Base-by-base conservation (phyloP, 2,797 vertebrate genomes). In the Spheniscus humboldti region DNA sequence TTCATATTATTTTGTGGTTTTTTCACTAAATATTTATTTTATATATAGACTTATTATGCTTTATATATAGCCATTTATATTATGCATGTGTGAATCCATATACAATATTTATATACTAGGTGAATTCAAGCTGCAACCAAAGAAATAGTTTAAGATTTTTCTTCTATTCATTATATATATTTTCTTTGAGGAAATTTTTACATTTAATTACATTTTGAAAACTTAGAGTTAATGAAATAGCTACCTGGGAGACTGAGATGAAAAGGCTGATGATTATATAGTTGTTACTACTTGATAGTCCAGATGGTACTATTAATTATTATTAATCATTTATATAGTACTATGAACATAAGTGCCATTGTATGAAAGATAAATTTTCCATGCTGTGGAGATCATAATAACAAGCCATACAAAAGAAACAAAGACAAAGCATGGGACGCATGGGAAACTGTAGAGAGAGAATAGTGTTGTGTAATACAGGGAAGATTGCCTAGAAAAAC, bases 231-330 rank as follows among this genome's bases (percentile, higher is more conserved):
- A 59, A 89, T 71, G 10, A 68, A 86, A 73, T 37, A 79, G 28
- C 33, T 76, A 6, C 63, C 33, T 47, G 13, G 22, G n/a, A 82
- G 13, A 60, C 39, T 73, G 25, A 71, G 17, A 72, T 55, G 9
- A 92, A 85, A 93, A 71, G 16, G 19, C 33, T 72, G 68, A 72
- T 90, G 53, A 79, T 83, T 83, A 91, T 69, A 80, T 22, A 87
- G 41, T 57, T 91, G 53, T 41, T 88, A 66, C 24, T 88, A 27
- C 20, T 66, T 82, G 41, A 66, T 93, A 92, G 14, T 83, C 68
- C 90, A 96, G 84, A 86, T 92, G 84, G 68, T 86, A 56, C 39
- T 68, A 85, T 95, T 94, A 90, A 92, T 95, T 89, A 79, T 84
- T 92, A 78, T 91, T 91, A 95, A 91, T 94, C 56, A 71, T 53